Evolutionary conservation across 2,113 vertebrate genomes (phyloP).

Genomic region (Cranoglanis bouderius): DNA sequence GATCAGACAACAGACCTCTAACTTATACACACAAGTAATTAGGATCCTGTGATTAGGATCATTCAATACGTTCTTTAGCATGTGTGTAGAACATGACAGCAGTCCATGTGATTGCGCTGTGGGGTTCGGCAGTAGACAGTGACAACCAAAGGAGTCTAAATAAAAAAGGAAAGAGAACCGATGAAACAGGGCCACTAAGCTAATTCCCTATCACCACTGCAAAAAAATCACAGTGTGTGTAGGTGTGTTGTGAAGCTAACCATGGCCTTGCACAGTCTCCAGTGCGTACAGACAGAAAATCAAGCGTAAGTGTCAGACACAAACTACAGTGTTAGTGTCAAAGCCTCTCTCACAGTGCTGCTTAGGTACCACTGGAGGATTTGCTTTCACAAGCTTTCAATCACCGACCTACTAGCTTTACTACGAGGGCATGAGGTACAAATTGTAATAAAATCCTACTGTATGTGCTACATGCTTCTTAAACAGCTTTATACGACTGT

Average conservation of each 20-base stretch:
- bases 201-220: slow-evolving; percentile 44
- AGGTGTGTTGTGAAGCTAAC: slow-evolving; percentile 27
- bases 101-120: slow-evolving; percentile 13
- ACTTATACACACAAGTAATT: slow-evolving; percentile 1
- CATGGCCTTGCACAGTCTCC: slow-evolving; percentile 7
- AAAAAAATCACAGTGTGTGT: slow-evolving; percentile 21
- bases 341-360: slow-evolving; percentile 27
- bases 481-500: neutral
- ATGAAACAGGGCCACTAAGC: slow-evolving; percentile 41
- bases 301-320: slow-evolving; percentile 44
- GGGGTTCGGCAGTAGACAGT: slow-evolving; percentile 16
- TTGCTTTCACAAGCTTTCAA: slow-evolving; percentile 44
- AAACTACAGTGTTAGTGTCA: slow-evolving; percentile 51
- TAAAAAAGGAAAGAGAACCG: slow-evolving; percentile 2
- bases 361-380: slow-evolving; percentile 36
- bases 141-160: neutral
- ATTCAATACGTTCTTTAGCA: slow-evolving; percentile 8
- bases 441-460: slow-evolving; percentile 12
- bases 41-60: slow-evolving; percentile 14
- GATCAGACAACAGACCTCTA: neutral
- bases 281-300: slow-evolving; percentile 42
- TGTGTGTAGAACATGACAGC: slow-evolving; percentile 38
- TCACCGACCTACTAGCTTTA: slow-evolving; percentile 29
- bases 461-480: neutral
- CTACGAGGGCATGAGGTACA: neutral